Evolutionary conservation across 2,888 invertebrate species (phyloP), one percentile per base, ranked within the genome.

Genomic region (Drosophila mettleri): DNA sequence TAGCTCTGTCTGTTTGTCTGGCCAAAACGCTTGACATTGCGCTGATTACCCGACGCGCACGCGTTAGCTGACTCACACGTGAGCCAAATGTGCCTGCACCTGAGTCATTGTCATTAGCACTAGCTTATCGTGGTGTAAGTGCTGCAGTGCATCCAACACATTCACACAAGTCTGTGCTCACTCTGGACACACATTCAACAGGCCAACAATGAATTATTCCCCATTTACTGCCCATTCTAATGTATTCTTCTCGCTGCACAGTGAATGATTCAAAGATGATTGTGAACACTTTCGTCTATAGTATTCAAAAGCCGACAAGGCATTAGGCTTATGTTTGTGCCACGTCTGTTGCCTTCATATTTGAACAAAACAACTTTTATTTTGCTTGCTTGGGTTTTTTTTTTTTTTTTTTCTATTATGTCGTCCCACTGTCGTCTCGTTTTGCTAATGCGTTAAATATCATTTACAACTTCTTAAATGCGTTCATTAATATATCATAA

Each of bases 71-170:
- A 78, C 64, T 84, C 81, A 80, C 68, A 58, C 29, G 18, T 49
- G 48, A 48, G 58, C 27, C 63, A 46, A 58, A 65, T 29, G 27
- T 31, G 45, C 59, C 31, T 43, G 48, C 38, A 62, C 63, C 70
- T 78, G 84, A 88, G 68, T 88, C 88, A 88, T 69, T 84, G 80
- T 86, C 88, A 88, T 88, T 86, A 83, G 75, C 69, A 86, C 86
- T 83, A 80, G 75, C 69, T 58, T 46, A 78, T 67, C 57, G 70
- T 53, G 69, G 45, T 69, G 51, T 70, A 69, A 71, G 60, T 64
- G 48, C 18, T 54, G 34, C 20, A 38, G 54, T 55, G 43, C 20
- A 48, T 58, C 54, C 46, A 58, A 34, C 34, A 1, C 33, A 20
- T 39, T 20, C 20, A 24, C 31, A 12, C 61, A 54, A 58, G 51